Evolutionary conservation across 2,797 vertebrate genomes (phyloP), one percentile per base, ranked within the genome.

Genomic region (Toxotes lorentzi): DNA sequence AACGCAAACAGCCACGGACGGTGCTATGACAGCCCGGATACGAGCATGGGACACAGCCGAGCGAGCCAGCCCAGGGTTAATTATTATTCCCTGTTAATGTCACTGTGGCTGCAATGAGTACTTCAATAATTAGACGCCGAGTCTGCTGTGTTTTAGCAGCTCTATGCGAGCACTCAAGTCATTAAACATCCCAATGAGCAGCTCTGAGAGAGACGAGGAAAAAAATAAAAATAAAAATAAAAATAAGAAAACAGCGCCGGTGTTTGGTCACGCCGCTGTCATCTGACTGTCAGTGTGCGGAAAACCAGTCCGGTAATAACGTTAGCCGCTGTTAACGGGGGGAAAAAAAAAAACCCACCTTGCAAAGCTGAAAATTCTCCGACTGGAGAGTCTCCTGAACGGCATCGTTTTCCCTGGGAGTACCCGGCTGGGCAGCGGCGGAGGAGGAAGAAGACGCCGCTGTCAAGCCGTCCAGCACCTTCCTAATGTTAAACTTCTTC

Each of bases 291-390:
- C 76, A 68, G 58, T 12, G 57, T 10, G 59, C 38, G 47, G 16
- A 47, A 43, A 50, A 30, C 27, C 66, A 70, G 23, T 47, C 64
- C 19, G 67, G 14, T 60, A 9, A 58, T 59, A 9, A 58, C 4
- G 59, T 62, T 4, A n/a, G 51, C 53, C 1, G 60, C 7, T 57
- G 6, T 67, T 50, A 65, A 48, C 51, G 35, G 47, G 35, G 27
- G n/a, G n/a, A n/a, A n/a, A n/a, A 30, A 30, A 30, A 27, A 30
- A 30, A 67, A 85, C 96, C 96, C 96, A 99, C 98, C 98, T 99
- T 99, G 95, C 98, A 99, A 68, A 99, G 97, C 97, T 99, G 98
- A 56, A 99, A 99, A 95, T 99, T 96, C 86, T 99, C 98, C 70
- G 98, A 97, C 95, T 98, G 97, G 86, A 99, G 97, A 47, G 95